Base-by-base conservation (phyloP, 2,888 invertebrate species). In the Sipha maydis region DNA sequence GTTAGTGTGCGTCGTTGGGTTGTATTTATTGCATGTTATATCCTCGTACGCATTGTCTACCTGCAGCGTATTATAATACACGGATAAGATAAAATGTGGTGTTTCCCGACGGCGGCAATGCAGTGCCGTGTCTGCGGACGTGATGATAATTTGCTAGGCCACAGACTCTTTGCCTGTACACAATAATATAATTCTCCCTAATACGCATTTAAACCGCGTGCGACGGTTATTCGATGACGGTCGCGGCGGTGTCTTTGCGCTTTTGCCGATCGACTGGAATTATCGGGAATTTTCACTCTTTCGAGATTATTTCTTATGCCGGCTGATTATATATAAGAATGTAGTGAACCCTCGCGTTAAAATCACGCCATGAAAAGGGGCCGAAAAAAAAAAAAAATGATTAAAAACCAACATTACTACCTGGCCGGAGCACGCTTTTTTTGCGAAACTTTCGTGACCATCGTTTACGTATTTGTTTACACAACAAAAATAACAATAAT, bases 181-280 rank as follows among this genome's bases (percentile, higher is more conserved):
- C 9, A 48, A 28, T 56, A 77, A n/a, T 69, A 69, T n/a, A 25
- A 69, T 69, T 69, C 25, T 69, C 69, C 69, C 28, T 28, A 69
- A 69, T 69, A 69, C 69, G 69, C 69, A 11, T 69, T n/a, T 28
- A 38, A 73, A 73, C 73, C 73, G 73, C 21, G 19, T 19, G 21
- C 73, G 19, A 28, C 31, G 28, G 21, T 38, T 34, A 71, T 38
- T 34, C 19, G 8, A 73, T 11, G 8, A 21, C 31, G 21, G 34
- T 3, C 19, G 73, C 34, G 8, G 28, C 69, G 17, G 17, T 25
- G 69, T 25, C n/a, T 17, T 14, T 19, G 5, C 28, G 56, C n/a
- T 61, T 25, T 61, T 25, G 61, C 25, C 83, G 73, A 14, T 56
- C 75, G 56, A 84, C 76, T 61, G 84, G 84, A 76, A 84, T 76